Base-by-base conservation (phyloP, 2,797 vertebrate genomes). In the Diplodus sargus region DNA sequence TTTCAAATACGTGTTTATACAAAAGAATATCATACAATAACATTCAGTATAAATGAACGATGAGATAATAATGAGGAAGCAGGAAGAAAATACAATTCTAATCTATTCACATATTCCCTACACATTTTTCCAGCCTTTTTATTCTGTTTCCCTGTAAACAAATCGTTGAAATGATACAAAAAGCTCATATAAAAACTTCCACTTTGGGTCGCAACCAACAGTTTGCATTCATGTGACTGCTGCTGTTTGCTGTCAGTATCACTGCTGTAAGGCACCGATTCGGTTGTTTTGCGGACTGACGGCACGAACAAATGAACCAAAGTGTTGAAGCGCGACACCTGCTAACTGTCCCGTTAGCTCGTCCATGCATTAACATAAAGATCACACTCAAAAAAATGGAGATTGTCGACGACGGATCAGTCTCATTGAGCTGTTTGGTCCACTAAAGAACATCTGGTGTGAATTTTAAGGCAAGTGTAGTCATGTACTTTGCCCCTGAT, bases 221-320 rank as follows among this genome's bases (percentile, higher is more conserved):
- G 47, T 85, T 91, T 90, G 89, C 91, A 91, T 87, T 81, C 81
- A 77, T 77, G 82, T 53, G 70, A 51, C 51, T 76, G 81, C 76
- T 73, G 87, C 74, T 75, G 76, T 69, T 74, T 82, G 81, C 70
- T 45, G 79, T 82, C 84, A 74, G 80, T 75, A 78, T 88, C 76
- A 58, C 85, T 84, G 83, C 89, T 84, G 86, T 94, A 96, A 96
- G 95, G 95, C 95, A 96, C 94, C 90, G 71, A 89, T 89, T 92
- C 63, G 85, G 87, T 83, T 87, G 85, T 28, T 78, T 67, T 34
- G 84, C 66, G 78, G 85, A 86, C 78, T 78, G 87, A 84, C 84
- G 65, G 90, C 81, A 82, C 83, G 76, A 75, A 88, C 73, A 75
- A 86, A 89, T 69, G 58, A 75, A 79, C 77, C 77, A 72, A 89